These are phyloP conservation scores for Drosophila sulfurigaster DNA, from an alignment of 1,140 invertebrate species.

Conservation along the genomic window DNA sequence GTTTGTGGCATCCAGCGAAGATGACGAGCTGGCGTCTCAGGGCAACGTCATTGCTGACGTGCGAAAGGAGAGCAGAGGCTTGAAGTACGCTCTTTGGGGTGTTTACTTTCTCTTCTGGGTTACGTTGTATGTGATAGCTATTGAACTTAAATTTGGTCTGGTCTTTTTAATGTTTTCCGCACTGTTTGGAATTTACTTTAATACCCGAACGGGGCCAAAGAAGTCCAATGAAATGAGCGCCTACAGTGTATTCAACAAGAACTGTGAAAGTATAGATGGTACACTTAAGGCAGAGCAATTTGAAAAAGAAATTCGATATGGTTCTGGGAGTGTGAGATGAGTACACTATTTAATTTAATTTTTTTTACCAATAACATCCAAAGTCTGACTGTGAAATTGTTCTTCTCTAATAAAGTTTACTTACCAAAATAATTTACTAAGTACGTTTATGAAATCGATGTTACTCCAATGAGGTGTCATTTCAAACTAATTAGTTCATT, in stretches of 20 bases:
- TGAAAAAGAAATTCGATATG: slow-evolving; percentile 92
- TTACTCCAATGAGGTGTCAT: neutral
- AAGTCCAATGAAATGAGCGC: slow-evolving; percentile 93
- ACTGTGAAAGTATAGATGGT: slow-evolving; percentile 96
- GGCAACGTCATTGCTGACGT: neutral
- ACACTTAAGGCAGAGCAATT: slow-evolving; percentile 98
- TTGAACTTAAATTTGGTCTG: slow-evolving; percentile 94
- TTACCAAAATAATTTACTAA: neutral
- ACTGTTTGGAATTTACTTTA: slow-evolving; percentile 93
- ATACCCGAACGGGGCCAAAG: slow-evolving; percentile 91
- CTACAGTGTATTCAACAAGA: slow-evolving; percentile 98
- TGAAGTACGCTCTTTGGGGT: slow-evolving; percentile 81
- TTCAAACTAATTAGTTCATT: neutral
- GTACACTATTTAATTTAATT: neutral
- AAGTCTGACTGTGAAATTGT: neutral
- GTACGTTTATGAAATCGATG: neutral
- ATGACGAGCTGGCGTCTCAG: slow-evolving; percentile 45
- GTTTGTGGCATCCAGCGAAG: slow-evolving; percentile 44
- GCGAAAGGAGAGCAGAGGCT: slow-evolving; percentile 49
- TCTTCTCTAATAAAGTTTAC: neutral
- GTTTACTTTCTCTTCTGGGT: slow-evolving; percentile 88
- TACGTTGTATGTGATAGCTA: slow-evolving; percentile 88
- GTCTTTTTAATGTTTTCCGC: slow-evolving; percentile 94
- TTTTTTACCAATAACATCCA: neutral
- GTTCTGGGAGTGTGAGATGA: slow-evolving; percentile 85